Base-by-base conservation (phyloP, 2,113 vertebrate species). In the Galemys pyrenaicus region DNA sequence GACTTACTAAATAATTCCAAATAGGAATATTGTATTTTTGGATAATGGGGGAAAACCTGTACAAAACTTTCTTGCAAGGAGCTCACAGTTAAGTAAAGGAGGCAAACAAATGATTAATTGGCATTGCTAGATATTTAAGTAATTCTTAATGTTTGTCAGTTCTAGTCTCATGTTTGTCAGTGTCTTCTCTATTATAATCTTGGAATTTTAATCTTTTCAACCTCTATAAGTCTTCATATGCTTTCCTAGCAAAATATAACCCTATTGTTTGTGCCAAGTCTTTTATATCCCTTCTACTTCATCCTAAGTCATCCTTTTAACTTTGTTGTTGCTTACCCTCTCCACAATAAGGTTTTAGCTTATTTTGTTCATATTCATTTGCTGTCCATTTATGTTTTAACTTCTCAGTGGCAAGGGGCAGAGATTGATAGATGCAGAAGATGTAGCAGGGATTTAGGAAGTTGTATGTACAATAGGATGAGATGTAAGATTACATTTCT, bases 171-270 rank as follows among this genome's bases (percentile, higher is more conserved):
- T 44, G 62, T 91, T 24, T 95, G 93, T 95, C 91, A 35, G 87
- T 64, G 84, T 87, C 44, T 91, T 94, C n/a, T 37, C 60, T 91
- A 15, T 85, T 95, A 81, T 95, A 86, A 96, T 92, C 58, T 95
- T 95, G 86, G 92, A 94, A 84, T 78, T 95, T 95, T 92, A 96
- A 94, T 94, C 90, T 96, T 95, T 78, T 35, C n/a, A 93, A 75
- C 17, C 62, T 89, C 44, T 17, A 73, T 28, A 92, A 71, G 92
- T 86, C 68, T 92, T 96, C 74, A 39, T 83, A 83, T 95, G 74
- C 68, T 94, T 86, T 94, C 68, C 65, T 97, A 67, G 77, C 37
- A 93, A 77, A 95, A 96, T 91, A 83, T 92, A 94, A 86, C 32
- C 92, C n/a, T 16, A 58, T 46, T 60, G 35, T 89, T 96, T 65